A percentile compares a stretch with the other conserved stretches of the same genome.
Evolutionary conservation across 2,113 vertebrate genomes (phyloP).

Genomic region (Nestor notabilis): DNA sequence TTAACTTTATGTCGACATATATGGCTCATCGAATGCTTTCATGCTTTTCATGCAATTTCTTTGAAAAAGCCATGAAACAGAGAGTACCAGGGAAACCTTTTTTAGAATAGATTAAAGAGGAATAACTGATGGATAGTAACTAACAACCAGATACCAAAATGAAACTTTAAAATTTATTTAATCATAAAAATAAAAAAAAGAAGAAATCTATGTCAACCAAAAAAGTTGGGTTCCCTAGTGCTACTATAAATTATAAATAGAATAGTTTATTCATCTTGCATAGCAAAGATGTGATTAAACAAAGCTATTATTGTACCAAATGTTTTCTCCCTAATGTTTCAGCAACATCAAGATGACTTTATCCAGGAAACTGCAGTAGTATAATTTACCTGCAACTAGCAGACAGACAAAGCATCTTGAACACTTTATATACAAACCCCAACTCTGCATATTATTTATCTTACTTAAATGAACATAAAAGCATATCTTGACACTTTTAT

Average conservation of each 20-base stretch:
- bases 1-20: background rate
- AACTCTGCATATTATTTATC: background rate
- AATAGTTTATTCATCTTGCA: constrained; percentile 10
- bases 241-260: background rate
- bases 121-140: constrained; percentile 50
- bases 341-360: background rate
- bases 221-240: background rate
- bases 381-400: background rate
- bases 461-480: background rate
- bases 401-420: background rate
- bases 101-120: background rate
- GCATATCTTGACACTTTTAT: background rate
- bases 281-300: background rate
- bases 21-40: constrained; percentile 29
- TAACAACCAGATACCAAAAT: constrained; percentile 39
- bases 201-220: background rate
- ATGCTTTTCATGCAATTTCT: constrained; percentile 20
- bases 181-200: background rate
- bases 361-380: background rate
- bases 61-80: constrained; percentile 36
- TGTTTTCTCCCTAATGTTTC: background rate
- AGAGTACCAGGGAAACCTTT: constrained; percentile 1
- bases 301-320: background rate
- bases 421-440: background rate
- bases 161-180: constrained; percentile 6